Conservation (phyloP, 2,888 invertebrate species). For the Teleiodes luculella region DNA sequence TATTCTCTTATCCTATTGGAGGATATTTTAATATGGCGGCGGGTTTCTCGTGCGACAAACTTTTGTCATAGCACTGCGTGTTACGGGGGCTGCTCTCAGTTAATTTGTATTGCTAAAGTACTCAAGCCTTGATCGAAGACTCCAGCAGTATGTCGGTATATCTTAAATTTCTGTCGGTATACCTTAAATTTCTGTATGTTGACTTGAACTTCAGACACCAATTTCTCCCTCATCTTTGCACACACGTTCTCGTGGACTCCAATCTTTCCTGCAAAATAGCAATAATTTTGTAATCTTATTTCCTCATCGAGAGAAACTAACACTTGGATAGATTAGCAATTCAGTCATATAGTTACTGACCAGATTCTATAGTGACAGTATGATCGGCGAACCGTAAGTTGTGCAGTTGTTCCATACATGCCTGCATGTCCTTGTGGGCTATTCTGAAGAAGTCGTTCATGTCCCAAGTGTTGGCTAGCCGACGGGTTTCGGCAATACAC, state of each 20-base stretch:
- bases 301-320: too few relatives aligned
- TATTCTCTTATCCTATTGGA: too few relatives aligned
- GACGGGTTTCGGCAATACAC: conserved; percentile 85
- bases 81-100: too few relatives aligned
- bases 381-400: conserved; percentile 81
- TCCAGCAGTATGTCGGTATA: too few relatives aligned
- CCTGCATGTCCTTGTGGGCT: conserved; percentile 81
- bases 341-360: conserved; percentile 30
- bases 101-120: too few relatives aligned
- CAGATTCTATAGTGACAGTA: conserved; percentile 72
- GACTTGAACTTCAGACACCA: conserved; percentile 87
- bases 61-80: too few relatives aligned
- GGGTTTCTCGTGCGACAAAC: too few relatives aligned
- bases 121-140: too few relatives aligned
- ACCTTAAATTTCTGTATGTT: conserved; percentile 88
- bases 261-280: conserved; percentile 66
- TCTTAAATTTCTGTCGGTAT: too few relatives aligned
- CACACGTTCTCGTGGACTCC: conserved; percentile 90
- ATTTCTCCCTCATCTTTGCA: conserved; percentile 87
- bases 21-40: too few relatives aligned
- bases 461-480: conserved; percentile 86
- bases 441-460: conserved; percentile 86
- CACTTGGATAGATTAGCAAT: too few relatives aligned
- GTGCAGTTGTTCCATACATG: conserved; percentile 78
- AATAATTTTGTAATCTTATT: too few relatives aligned